Conservation (phyloP, 2,888 invertebrate genomes). For the Habroteleia sp. region DNA sequence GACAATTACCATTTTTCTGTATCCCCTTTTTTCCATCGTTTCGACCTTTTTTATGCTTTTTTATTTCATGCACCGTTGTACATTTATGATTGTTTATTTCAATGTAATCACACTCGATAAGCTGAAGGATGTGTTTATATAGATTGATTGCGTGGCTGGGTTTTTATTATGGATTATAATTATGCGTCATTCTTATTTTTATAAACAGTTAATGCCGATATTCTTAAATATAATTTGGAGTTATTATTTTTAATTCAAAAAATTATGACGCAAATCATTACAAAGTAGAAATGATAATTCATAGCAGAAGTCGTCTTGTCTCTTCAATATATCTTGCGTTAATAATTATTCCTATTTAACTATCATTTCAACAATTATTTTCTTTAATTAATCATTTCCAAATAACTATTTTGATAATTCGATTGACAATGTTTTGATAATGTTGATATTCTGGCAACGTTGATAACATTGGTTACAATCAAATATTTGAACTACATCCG, state of each 20-base stretch:
- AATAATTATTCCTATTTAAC: too few relatives aligned
- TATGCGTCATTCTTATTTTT: conserved; percentile 37
- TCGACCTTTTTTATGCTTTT: neutral
- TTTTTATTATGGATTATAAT: conserved; percentile 32
- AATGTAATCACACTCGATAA: conserved; percentile 21
- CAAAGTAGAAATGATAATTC: too few relatives aligned
- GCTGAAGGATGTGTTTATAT: conserved; percentile 41
- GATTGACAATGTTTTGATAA: too few relatives aligned
- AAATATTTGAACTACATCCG: too few relatives aligned
- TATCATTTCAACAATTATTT: too few relatives aligned
- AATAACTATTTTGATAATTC: too few relatives aligned
- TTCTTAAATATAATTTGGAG: conserved; percentile 16
- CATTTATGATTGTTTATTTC: conserved; percentile 30
- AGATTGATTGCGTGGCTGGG: conserved; percentile 42
- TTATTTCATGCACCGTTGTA: conserved; percentile 5
- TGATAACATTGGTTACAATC: too few relatives aligned
- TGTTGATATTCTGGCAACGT: too few relatives aligned
- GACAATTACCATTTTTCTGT: conserved; percentile 40
- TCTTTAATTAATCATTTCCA: too few relatives aligned
- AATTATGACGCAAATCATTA: conserved; percentile 9
- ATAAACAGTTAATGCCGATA: conserved; percentile 23
- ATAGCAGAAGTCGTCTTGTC: too few relatives aligned
- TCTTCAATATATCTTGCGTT: too few relatives aligned
- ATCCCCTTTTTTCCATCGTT: conserved; percentile 1
- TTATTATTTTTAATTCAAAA: conserved; percentile 24